Conservation (phyloP, 1,140 invertebrate genomes). For the Trissolcus basalis region DNA sequence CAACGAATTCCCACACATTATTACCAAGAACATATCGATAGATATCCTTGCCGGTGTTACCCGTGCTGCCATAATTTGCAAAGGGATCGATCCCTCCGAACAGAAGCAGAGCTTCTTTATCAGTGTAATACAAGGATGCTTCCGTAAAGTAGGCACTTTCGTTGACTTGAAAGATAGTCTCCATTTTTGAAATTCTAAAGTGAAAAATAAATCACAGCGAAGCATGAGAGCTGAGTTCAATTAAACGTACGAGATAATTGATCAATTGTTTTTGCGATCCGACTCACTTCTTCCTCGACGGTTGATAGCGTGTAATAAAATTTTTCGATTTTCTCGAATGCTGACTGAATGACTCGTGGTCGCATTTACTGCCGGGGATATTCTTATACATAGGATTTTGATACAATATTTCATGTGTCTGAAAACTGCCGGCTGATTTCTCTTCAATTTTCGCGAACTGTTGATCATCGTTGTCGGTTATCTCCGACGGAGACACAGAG, state of each 20-base stretch:
- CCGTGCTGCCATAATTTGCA: conserved; percentile 72
- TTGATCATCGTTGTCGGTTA: conserved; percentile 24
- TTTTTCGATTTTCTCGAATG: conserved; percentile 29
- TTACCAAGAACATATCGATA: conserved; percentile 76
- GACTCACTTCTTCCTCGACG: conserved; percentile 20
- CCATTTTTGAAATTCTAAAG: conserved; percentile 32
- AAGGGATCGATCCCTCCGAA: conserved; percentile 81
- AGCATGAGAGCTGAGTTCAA: too few species aligned
- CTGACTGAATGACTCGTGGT: conserved; percentile 21
- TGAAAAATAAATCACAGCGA: not conserved
- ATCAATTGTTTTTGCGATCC: too few species aligned
- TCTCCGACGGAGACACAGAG: conserved; percentile 23
- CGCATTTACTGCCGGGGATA: conserved; percentile 1
- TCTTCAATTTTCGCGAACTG: conserved; percentile 30
- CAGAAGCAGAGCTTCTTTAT: conserved; percentile 78
- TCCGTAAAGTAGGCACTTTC: conserved; percentile 62
- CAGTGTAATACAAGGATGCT: conserved; percentile 76
- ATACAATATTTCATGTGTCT: conserved; percentile 44
- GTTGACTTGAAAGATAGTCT: conserved; percentile 31
- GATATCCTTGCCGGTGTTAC: conserved; percentile 78
- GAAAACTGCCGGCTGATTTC: conserved; percentile 31
- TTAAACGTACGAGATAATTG: too few species aligned
- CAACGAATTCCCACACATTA: conserved; percentile 79
- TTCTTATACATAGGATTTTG: conserved; percentile 44
- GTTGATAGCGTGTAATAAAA: conserved; percentile 19